Evolutionary conservation across 2,797 vertebrate species (phyloP).

Genomic region (Dendrocincla fuliginosa): DNA sequence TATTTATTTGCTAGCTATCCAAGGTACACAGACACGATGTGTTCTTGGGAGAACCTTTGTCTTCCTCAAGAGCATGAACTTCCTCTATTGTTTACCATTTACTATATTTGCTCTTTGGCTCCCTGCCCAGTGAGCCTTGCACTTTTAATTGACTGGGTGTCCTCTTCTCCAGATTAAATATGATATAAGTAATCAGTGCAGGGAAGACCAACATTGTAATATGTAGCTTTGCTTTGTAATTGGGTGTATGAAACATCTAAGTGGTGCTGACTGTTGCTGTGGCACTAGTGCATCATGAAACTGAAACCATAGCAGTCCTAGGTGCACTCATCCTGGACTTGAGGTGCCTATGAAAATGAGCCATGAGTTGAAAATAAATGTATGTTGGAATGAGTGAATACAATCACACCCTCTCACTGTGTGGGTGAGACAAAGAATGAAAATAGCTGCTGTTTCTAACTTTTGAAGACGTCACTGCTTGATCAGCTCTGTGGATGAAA

Average conservation of each 20-base stretch:
- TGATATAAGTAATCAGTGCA: neutral
- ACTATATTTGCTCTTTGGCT: neutral
- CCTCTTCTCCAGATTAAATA: neutral
- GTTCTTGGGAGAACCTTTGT: neutral
- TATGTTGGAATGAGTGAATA: neutral
- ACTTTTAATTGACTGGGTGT: neutral
- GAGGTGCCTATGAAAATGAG: neutral
- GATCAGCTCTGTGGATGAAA: neutral
- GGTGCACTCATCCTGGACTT: accelerated
- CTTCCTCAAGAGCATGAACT: neutral
- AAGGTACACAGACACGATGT: neutral
- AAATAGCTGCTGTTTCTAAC: neutral
- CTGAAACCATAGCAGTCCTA: neutral
- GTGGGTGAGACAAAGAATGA: neutral
- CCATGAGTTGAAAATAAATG: neutral
- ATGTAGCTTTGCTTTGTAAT: neutral
- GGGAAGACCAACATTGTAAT: neutral
- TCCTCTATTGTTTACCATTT: neutral
- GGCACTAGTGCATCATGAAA: neutral
- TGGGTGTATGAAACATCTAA: neutral
- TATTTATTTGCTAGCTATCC: neutral
- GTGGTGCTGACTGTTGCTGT: neutral
- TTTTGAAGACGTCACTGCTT: neutral
- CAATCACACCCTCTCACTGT: accelerated
- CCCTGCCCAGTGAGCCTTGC: neutral